Base-by-base conservation (phyloP, 2,888 invertebrate species). In the Melanargia galathea region DNA sequence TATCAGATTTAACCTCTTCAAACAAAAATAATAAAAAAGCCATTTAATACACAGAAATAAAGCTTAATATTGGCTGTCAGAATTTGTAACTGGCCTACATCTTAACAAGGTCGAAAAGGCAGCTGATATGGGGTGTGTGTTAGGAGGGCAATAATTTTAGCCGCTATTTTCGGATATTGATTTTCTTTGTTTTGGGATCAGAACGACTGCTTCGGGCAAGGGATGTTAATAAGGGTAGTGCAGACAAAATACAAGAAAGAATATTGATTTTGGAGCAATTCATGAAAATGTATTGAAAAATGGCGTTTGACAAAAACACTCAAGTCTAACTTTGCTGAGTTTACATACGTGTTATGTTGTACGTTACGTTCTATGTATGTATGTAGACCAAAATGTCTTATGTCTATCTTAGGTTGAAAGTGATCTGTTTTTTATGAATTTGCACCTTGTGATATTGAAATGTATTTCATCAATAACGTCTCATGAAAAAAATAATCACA, bases 81-180 rank as follows among this genome's bases (percentile, higher is more conserved):
- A 10, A 20, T 20, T 30, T 40, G 73, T 83, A 86, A 86, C 78
- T 87, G 84, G 86, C 85, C 86, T 80, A 87, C 81, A 87, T 89
- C 79, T 77, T 81, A 86, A 75, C 83, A 87, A 71, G 86, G 81
- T 82, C 75, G 78, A 76, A 65, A 64, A 75, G 76, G 83, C 90
- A 90, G 89, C 86, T 90, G 90, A 85, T 79, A 80, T n/a, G n/a
- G 83, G 81, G 81, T 78, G 83, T 84, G 83, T 80, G 81, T 83
- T 84, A 81, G 77, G 72, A 78, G 79, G 77, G 75, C 81, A 79
- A 83, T 87, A 82, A 87, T 89, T 89, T 87, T 63, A 76, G 67
- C 75, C 73, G 76, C 80, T 75, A 85, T 87, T 89, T 87, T 84
- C 79, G 73, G 75, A 76, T 81, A 80, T 80, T 75, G 82, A 81